A percentile compares a stretch with the other conserved stretches of the same genome.
Evolutionary conservation across 2,888 invertebrate genomes (phyloP).

Genomic region (Tromatobia lineatoria): DNA sequence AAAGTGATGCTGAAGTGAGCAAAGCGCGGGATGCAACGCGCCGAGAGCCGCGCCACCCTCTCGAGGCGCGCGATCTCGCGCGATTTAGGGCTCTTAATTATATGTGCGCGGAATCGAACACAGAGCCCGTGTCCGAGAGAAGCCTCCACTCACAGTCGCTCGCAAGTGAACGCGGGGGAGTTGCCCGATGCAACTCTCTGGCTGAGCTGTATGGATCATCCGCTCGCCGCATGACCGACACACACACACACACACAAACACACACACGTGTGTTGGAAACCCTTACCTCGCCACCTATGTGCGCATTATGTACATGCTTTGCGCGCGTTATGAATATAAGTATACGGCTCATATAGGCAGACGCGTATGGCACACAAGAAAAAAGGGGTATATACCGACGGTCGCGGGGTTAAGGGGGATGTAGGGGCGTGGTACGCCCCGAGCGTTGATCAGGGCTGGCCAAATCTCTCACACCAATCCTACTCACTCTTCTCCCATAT

Average conservation of each 20-base stretch:
- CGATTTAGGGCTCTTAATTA: conserved; percentile 84
- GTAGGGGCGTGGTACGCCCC: conserved; percentile 79
- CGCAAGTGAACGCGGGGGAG: conserved; percentile 74
- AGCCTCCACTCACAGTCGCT: conserved; percentile 6
- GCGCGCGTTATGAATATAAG: conserved; percentile 80
- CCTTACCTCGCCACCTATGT: conserved; percentile 50
- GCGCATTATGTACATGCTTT: conserved; percentile 68
- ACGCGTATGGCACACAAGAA: conserved; percentile 70
- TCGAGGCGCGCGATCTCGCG: conserved; percentile 80
- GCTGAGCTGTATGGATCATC: conserved; percentile 38
- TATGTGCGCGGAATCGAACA: conserved; percentile 79
- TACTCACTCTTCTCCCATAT: neutral
- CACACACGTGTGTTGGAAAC: conserved; percentile 15
- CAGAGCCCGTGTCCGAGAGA: conserved; percentile 71
- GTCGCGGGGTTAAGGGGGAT: conserved; percentile 16
- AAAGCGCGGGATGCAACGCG: conserved; percentile 23
- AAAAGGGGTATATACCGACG: conserved; percentile 27
- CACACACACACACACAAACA: conserved; percentile 2
- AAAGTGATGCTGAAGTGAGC: conserved; percentile 26
- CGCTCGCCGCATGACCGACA: conserved; percentile 37
- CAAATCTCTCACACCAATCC: conserved; percentile 67
- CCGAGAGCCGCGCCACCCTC: conserved; percentile 35
- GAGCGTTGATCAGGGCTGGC: conserved; percentile 75
- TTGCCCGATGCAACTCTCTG: conserved; percentile 55
- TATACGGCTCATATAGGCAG: conserved; percentile 77